Evolutionary conservation across 2,797 vertebrate genomes (phyloP).

Genomic region (Parauchenoglanis ngamensis): DNA sequence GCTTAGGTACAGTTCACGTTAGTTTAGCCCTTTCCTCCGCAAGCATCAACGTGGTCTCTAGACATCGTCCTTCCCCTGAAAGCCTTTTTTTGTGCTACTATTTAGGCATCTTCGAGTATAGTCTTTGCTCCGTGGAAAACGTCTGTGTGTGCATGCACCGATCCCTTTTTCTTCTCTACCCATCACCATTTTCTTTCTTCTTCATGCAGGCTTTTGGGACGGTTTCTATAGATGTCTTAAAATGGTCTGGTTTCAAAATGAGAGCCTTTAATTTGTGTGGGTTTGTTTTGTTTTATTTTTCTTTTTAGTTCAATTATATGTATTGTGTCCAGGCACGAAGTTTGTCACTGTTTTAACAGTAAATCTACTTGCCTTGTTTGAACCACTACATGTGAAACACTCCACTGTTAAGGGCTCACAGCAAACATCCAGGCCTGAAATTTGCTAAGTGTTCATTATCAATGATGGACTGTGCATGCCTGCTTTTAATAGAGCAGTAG

Average conservation of each 20-base stretch:
- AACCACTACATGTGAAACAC: constrained; percentile 51
- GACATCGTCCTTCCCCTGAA: constrained; percentile 17
- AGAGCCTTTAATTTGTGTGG: constrained; percentile 5
- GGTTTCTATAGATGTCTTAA: constrained; percentile 41
- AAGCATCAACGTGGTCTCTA: background rate
- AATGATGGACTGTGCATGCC: background rate
- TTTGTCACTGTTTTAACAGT: constrained; percentile 29
- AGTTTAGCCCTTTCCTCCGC: background rate
- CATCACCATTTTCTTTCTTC: background rate
- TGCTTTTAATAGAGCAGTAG: constrained; percentile 16
- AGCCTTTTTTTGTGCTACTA: background rate
- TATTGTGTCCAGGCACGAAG: constrained; percentile 26
- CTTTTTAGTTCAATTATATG: constrained; percentile 25
- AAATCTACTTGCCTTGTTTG: background rate
- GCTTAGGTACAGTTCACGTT: background rate
- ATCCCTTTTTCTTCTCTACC: background rate
- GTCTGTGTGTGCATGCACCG: background rate
- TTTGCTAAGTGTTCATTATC: background rate
- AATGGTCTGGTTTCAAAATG: constrained; percentile 2
- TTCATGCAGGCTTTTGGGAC: constrained; percentile 41
- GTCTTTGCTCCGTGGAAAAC: constrained; percentile 28
- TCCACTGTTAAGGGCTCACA: constrained; percentile 42
- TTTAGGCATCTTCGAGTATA: background rate
- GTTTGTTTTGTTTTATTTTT: background rate
- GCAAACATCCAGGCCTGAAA: constrained; percentile 20